phyloP scores from a whole-genome alignment of 2,113 vertebrate species.

The Dunckerocampus dactyliophorus region DNA sequence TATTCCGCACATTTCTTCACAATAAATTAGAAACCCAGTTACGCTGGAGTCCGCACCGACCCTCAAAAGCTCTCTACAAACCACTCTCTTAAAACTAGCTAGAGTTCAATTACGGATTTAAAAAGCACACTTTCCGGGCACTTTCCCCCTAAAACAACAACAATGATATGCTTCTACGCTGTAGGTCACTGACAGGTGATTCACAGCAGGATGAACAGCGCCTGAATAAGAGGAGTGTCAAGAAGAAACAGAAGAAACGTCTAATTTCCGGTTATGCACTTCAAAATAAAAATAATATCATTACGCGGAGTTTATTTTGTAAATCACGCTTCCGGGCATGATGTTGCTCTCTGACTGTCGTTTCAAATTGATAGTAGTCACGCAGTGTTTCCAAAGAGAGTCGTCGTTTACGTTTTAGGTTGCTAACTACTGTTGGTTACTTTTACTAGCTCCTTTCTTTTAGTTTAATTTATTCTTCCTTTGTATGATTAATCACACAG shows the following conservation, averaged over 20 bases:
- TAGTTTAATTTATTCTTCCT: no score
- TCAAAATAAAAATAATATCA: neutral
- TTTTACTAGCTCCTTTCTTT: no score
- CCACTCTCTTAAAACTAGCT: neutral
- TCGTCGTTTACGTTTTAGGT: neutral
- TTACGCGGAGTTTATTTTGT: neutral
- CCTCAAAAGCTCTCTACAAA: conserved; percentile 40
- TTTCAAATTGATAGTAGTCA: neutral
- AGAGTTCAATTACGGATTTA: neutral
- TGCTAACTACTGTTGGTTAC: no score
- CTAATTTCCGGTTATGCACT: neutral
- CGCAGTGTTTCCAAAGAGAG: neutral
- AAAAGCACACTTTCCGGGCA: neutral
- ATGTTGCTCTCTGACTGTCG: no score
- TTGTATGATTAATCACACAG: no score
- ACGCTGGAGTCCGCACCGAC: neutral
- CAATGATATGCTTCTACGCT: neutral
- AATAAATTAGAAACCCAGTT: neutral
- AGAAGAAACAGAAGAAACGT: neutral
- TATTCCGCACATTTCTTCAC: neutral
- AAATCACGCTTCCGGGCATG: no score
- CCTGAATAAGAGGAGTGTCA: neutral
- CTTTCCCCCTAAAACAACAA: neutral
- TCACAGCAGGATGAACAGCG: neutral
- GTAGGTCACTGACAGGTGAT: conserved; percentile 1